Percentiles rank a stretch among this genome's conserved stretches.
These are phyloP conservation scores for Dynastes tityus DNA, from an alignment of 2,888 invertebrate genomes.

Conservation along the genomic window DNA sequence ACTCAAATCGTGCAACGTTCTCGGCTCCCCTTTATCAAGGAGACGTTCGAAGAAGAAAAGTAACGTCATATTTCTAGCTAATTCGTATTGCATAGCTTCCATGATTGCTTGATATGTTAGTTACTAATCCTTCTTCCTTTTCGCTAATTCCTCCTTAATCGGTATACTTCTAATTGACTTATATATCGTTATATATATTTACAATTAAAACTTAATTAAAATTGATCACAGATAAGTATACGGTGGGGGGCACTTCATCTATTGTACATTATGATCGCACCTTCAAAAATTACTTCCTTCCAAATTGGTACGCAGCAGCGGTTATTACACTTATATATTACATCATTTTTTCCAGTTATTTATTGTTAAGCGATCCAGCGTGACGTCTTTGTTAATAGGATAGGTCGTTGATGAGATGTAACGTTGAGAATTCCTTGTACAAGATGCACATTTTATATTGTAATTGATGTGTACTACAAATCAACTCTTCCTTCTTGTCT, in stretches of 20 bases:
- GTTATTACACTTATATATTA: slow-evolving; percentile 41
- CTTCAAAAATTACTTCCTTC: slow-evolving; percentile 27
- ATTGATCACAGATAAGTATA: slow-evolving; percentile 50
- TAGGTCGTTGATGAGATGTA: slow-evolving; percentile 9
- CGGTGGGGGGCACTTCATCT: slow-evolving; percentile 45
- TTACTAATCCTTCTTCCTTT: not conserved
- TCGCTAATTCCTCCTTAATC: not conserved
- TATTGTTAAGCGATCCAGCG: slow-evolving; percentile 29
- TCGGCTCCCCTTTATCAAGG: slow-evolving; percentile 95
- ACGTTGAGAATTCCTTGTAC: slow-evolving; percentile 16
- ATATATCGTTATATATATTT: slow-evolving; percentile 44
- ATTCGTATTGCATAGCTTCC: slow-evolving; percentile 96
- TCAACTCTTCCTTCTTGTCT: too few relatives aligned
- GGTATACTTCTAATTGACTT: slow-evolving; percentile 43
- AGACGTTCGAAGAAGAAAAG: slow-evolving; percentile 99
- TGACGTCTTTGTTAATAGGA: slow-evolving; percentile 43
- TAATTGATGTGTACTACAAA: not conserved
- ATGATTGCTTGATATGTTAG: slow-evolving; percentile 69
- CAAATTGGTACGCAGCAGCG: slow-evolving; percentile 8
- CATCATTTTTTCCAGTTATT: slow-evolving; percentile 39
- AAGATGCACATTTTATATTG: slow-evolving; percentile 33
- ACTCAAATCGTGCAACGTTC: slow-evolving; percentile 97
- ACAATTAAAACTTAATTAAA: slow-evolving; percentile 45
- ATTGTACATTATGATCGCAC: slow-evolving; percentile 30
- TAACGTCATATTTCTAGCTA: slow-evolving; percentile 94